These are phyloP conservation scores for Rhyacichthys aspro DNA, from an alignment of 2,797 vertebrate genomes.

Conservation along the genomic window DNA sequence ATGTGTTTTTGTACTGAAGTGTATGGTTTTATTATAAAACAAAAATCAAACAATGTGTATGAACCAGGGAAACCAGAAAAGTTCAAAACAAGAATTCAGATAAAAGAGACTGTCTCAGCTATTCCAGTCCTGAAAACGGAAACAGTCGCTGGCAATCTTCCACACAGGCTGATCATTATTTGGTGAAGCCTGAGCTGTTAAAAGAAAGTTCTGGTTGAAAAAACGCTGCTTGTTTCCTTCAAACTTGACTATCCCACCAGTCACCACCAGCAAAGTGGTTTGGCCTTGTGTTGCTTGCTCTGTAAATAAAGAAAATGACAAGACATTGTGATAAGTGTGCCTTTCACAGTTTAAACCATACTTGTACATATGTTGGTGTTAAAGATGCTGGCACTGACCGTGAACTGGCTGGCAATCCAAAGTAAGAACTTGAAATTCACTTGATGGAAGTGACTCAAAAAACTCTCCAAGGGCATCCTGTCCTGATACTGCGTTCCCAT, in stretches of 20 bases:
- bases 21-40: constrained; percentile 39
- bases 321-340: background rate
- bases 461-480: constrained; percentile 90
- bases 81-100: too few relatives aligned
- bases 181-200: constrained; percentile 88
- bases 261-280: constrained; percentile 92
- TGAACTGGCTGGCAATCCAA: constrained; percentile 97
- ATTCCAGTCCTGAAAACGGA: constrained; percentile 95
- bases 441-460: constrained; percentile 95
- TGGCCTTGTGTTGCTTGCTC: constrained; percentile 95
- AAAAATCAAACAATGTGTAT: constrained; percentile 2
- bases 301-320: constrained; percentile 60
- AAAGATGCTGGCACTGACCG: constrained; percentile 68
- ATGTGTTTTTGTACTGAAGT: constrained; percentile 62
- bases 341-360: background rate
- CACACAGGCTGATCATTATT: constrained; percentile 89
- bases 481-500: constrained; percentile 91
- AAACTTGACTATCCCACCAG: constrained; percentile 92
- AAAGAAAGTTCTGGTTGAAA: constrained; percentile 97
- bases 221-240: constrained; percentile 93
- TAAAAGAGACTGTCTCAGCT: constrained; percentile 63
- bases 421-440: constrained; percentile 92
- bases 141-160: constrained; percentile 98
- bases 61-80: too few relatives aligned
- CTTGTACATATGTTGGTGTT: too few relatives aligned